These are phyloP conservation scores for Cochlearius cochlearius DNA, from an alignment of 2,113 vertebrate genomes.

Conservation along the genomic window DNA sequence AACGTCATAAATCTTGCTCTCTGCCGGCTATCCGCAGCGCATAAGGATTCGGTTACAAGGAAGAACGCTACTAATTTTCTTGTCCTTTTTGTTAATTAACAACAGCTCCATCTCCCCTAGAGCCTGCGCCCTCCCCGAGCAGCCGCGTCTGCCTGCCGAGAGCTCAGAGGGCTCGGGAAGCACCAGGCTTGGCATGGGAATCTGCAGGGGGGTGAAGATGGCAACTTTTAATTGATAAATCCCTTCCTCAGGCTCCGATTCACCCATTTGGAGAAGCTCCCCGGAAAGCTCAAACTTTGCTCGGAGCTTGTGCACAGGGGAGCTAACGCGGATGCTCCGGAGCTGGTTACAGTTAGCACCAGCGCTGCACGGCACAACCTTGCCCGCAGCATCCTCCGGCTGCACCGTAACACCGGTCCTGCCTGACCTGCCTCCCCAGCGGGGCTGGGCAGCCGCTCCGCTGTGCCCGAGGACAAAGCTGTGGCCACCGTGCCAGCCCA, in stretches of 20 bases:
- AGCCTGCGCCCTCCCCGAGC: rapidly evolving
- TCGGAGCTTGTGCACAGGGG: neutral
- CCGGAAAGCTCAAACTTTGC: neutral
- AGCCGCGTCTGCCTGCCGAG: neutral
- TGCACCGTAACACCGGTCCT: neutral
- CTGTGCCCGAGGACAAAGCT: rapidly evolving
- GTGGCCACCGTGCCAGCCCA: neutral
- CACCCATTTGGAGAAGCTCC: neutral
- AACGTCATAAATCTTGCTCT: constrained; percentile 36
- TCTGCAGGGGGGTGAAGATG: neutral
- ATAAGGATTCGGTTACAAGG: neutral
- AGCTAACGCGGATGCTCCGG: neutral
- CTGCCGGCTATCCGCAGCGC: neutral
- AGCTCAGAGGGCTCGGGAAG: neutral
- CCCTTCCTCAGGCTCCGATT: neutral
- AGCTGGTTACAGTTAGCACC: neutral
- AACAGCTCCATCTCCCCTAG: neutral
- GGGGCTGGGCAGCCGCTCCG: neutral
- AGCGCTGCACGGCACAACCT: neutral
- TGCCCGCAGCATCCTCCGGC: neutral
- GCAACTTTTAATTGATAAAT: neutral
- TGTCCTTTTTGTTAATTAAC: constrained; percentile 40
- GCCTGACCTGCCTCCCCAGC: neutral
- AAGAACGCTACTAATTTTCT: neutral
- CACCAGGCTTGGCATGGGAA: neutral